A percentile compares a stretch with the other conserved stretches of the same genome.
phyloP scores from a whole-genome alignment of 1,140 invertebrate species.

The Drosophila carrolli region DNA sequence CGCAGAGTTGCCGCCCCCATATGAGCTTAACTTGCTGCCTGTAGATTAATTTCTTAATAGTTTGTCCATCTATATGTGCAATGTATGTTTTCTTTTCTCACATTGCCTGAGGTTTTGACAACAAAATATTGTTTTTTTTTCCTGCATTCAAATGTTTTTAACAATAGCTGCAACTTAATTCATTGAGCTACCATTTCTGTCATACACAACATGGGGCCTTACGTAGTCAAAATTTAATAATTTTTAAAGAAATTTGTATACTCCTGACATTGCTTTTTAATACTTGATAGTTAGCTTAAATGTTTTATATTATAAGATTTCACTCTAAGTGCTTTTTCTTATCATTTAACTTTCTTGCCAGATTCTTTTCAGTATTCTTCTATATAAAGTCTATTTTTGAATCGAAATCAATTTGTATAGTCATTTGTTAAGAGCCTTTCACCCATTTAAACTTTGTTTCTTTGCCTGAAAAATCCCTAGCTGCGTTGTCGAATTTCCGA shows the following conservation, averaged over 20 bases:
- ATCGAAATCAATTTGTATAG: neutral
- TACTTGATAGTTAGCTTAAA: too few relatives aligned
- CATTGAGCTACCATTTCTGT: neutral
- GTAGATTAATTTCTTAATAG: conserved; percentile 39
- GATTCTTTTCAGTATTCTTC: too few relatives aligned
- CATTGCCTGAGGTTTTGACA: neutral
- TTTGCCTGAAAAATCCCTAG: neutral
- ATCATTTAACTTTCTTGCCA: too few relatives aligned
- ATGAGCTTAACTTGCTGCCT: neutral
- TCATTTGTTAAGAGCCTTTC: neutral
- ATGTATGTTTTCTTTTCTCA: conserved; percentile 7
- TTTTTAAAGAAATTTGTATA: too few relatives aligned
- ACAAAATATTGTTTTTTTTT: conserved; percentile 4
- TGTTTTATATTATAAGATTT: too few relatives aligned
- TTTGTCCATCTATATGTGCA: neutral
- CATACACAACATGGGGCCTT: too few relatives aligned
- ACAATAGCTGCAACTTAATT: neutral
- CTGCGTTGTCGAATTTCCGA: neutral
- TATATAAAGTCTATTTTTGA: neutral
- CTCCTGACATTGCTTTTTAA: too few relatives aligned
- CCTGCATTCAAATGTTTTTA: neutral
- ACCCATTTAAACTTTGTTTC: neutral
- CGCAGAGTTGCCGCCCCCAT: conserved; percentile 27
- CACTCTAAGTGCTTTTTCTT: too few relatives aligned
- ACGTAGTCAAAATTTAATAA: too few relatives aligned